phyloP scores from a whole-genome alignment of 2,113 vertebrate genomes.

The Phrynosoma platyrhinos region DNA sequence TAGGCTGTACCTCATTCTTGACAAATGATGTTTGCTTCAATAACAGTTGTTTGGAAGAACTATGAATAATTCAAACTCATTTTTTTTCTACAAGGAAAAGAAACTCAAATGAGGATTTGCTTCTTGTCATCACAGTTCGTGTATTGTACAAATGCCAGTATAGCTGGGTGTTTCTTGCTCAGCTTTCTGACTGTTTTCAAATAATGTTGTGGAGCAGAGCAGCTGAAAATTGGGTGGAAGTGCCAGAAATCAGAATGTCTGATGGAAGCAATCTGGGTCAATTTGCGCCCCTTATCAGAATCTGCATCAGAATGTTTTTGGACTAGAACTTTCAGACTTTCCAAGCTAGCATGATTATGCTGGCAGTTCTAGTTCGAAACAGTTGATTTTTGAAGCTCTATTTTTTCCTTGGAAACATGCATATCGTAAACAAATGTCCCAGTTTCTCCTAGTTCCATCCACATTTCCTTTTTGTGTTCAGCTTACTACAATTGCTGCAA shows the following conservation, averaged over 20 bases:
- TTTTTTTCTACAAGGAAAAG: constrained; percentile 40
- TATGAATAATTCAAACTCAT: constrained; percentile 67
- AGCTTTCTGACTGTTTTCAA: neutral
- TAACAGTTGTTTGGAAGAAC: constrained; percentile 48
- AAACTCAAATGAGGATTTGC: constrained; percentile 37
- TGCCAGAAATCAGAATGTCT: neutral
- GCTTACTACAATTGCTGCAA: too few species aligned
- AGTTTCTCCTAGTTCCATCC: too few species aligned
- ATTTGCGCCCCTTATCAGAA: neutral
- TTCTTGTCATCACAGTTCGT: constrained; percentile 18
- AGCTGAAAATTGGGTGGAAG: neutral
- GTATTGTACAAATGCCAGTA: constrained; percentile 49
- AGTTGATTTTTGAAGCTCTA: too few species aligned
- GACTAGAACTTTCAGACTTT: too few species aligned
- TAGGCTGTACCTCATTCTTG: constrained; percentile 21
- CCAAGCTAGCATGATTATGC: too few species aligned
- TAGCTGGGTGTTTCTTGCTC: constrained; percentile 32
- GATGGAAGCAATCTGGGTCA: neutral
- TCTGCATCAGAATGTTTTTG: neutral
- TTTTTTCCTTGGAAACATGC: too few species aligned
- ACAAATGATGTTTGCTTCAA: constrained; percentile 53
- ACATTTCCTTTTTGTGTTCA: too few species aligned
- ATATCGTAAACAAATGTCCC: too few species aligned
- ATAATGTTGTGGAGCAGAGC: neutral
- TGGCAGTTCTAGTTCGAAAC: too few species aligned